A percentile compares a stretch with the other conserved stretches of the same genome.
Evolutionary conservation across 2,797 vertebrate genomes (phyloP).

Genomic region (Artibeus lituratus): DNA sequence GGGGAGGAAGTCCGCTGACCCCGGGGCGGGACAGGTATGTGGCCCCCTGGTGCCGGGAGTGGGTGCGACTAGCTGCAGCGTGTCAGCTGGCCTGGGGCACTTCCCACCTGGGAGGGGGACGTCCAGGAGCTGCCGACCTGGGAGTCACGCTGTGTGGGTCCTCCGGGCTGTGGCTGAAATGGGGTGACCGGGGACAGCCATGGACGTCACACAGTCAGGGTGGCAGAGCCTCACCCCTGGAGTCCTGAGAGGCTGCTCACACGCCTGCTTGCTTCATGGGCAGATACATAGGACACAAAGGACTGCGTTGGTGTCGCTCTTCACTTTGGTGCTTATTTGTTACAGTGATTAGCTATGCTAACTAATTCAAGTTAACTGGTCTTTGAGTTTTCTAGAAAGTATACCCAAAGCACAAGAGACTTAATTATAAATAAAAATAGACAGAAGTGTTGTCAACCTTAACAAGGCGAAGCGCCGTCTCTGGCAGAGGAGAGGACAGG

Average conservation of each 20-base stretch:
- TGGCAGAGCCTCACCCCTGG: fast-evolving
- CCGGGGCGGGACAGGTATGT: not conserved
- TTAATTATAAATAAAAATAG: not conserved
- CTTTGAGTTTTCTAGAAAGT: not conserved
- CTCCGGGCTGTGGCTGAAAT: not conserved
- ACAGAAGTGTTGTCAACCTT: not conserved
- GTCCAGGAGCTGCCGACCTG: too few species aligned
- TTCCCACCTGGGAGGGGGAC: not conserved
- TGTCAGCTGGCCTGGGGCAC: not conserved
- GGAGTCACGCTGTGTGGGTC: fast-evolving
- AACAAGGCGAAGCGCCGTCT: not conserved
- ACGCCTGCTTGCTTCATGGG: not conserved
- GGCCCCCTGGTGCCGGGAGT: not conserved
- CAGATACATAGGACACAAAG: not conserved
- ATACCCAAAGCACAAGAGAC: not conserved
- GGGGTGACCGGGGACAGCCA: fast-evolving
- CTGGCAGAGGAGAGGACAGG: not conserved
- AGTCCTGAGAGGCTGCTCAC: not conserved
- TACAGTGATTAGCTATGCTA: not conserved
- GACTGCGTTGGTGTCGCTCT: too few species aligned
- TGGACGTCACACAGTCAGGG: too few species aligned
- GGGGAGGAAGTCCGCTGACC: not conserved
- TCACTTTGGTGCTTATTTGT: too few species aligned
- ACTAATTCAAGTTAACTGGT: not conserved
- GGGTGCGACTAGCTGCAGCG: not conserved